Percentiles rank a stretch among this genome's conserved stretches.
These are phyloP conservation scores for Sogatella furcifera DNA, from an alignment of 1,140 invertebrate species.

Conservation along the genomic window DNA sequence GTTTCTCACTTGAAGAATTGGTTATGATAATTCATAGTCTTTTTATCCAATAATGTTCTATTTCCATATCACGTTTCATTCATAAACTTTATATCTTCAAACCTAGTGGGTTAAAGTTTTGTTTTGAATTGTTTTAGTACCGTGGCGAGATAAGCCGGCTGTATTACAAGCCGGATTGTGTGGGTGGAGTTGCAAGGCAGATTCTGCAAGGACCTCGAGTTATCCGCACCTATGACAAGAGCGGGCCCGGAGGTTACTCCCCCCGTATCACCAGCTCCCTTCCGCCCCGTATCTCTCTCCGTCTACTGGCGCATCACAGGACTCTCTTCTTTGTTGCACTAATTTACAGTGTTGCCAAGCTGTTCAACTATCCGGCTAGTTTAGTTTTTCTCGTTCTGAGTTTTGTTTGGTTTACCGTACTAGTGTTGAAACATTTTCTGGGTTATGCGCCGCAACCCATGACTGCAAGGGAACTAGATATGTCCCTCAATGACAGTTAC, in stretches of 20 bases:
- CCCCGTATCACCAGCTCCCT: conserved; percentile 40
- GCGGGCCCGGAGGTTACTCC: conserved; percentile 40
- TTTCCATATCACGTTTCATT: no score
- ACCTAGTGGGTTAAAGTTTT: no score
- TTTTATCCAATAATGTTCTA: no score
- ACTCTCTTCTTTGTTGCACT: not conserved
- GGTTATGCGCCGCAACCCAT: no score
- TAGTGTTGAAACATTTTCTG: no score
- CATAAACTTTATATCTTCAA: no score
- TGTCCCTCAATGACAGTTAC: no score
- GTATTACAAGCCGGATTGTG: conserved; percentile 48
- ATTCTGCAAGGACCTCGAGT: conserved; percentile 49
- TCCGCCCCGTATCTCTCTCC: conserved; percentile 56
- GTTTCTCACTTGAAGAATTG: no score
- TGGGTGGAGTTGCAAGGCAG: conserved; percentile 50
- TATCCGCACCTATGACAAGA: conserved; percentile 45
- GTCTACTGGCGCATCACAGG: conserved; percentile 40
- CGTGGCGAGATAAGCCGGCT: conserved; percentile 41
- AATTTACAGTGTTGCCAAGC: not conserved
- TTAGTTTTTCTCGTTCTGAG: no score
- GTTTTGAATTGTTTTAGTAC: conserved; percentile 40
- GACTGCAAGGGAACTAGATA: no score
- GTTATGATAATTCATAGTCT: no score
- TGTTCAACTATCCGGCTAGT: not conserved
- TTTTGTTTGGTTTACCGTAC: no score